Evolutionary conservation across 2,113 vertebrate species (phyloP).

Genomic region (Alligator sinensis): DNA sequence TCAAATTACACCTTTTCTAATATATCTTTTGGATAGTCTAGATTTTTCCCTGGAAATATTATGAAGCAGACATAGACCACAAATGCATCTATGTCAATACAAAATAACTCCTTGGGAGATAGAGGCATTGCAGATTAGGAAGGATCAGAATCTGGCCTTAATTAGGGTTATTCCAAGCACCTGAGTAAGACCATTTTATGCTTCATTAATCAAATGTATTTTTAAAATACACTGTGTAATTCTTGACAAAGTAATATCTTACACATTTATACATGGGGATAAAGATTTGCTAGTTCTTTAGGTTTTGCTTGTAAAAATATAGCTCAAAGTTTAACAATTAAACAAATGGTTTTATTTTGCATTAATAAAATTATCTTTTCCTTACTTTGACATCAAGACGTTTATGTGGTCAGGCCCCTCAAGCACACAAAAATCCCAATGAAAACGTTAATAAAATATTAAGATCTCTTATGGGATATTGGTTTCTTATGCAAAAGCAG

Average conservation of each 20-base stretch:
- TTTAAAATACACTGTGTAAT: background rate
- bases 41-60: background rate
- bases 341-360: background rate
- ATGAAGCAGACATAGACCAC: background rate
- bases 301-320: background rate
- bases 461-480: background rate
- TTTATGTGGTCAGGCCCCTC: background rate
- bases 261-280: background rate
- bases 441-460: slow-evolving; percentile 20
- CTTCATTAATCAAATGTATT: background rate
- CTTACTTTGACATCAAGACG: background rate
- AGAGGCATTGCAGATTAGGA: background rate
- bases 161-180: background rate
- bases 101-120: background rate
- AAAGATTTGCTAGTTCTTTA: background rate
- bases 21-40: background rate
- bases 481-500: background rate
- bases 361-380: background rate
- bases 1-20: background rate
- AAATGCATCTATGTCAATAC: background rate
- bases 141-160: background rate
- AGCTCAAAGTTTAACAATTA: background rate
- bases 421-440: background rate
- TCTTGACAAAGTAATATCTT: background rate
- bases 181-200: background rate